Evolutionary conservation across 2,113 vertebrate species (phyloP), one percentile per base, ranked within the genome.

Genomic region (Syngnathoides biaculeatus): DNA sequence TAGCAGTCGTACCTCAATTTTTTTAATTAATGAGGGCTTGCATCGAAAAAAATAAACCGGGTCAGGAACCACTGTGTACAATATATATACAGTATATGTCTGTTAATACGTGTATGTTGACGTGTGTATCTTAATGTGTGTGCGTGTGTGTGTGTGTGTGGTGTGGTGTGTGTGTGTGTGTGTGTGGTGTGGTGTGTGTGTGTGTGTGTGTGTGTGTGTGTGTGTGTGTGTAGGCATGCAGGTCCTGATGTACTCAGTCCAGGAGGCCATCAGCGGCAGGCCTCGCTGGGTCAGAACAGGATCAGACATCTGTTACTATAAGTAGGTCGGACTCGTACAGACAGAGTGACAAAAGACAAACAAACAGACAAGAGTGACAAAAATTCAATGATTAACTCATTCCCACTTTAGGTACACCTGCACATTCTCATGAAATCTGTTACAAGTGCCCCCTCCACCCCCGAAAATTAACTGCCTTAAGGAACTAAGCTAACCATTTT

Each of bases 261-360:
- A 96, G 84, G 95, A 98, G 78, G 97, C 97, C 14, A 92, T 98
- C 75, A 84, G 82, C 57, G 94, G 94, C 72, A 92, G 89, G 27
- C 96, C 96, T 0, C 90, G 82, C 75, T 99, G 97, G 97, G 92
- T 92, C 81, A 94, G 97, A 74, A 93, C 93, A 72, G 97, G 97
- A 69, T 90, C 91, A 57, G 97, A 99, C 84, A 96, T 98, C 90
- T 99, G 97, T 91, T 99, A 99, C 81, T 99, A 99, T 89, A 99
- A 98, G 97, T 98, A 92, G 88, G 94, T 93, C 24, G 56, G 58
- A 64, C 9, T 64, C 40, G 24, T 62, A 22, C 14, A 17, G 2
- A n/a, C n/a, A n/a, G n/a, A n/a, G n/a, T n/a, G n/a, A n/a, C n/a
- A n/a, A n/a, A n/a, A n/a, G n/a, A n/a, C n/a, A n/a, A n/a, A n/a